phyloP scores from a whole-genome alignment of 2,888 invertebrate genomes.

The Crossocerus cetratus region DNA sequence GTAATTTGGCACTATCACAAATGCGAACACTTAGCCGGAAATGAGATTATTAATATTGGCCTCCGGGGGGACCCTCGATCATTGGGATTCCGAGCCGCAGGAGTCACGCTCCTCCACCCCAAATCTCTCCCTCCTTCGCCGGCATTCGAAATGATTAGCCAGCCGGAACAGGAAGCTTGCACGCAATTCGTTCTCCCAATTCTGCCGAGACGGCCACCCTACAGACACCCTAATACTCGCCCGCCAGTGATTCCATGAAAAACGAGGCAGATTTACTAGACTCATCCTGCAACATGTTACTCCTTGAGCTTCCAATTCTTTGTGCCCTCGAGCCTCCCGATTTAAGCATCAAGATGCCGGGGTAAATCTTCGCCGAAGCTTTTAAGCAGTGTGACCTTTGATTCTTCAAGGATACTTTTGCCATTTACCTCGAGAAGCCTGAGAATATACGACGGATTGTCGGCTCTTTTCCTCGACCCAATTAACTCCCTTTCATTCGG shows the following conservation, averaged over 20 bases:
- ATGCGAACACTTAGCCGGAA: no score
- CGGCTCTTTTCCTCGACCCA: background rate
- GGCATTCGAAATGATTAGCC: conserved; percentile 14
- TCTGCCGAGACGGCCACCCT: conserved; percentile 10
- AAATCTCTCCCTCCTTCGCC: background rate
- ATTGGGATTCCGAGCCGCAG: background rate
- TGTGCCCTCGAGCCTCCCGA: conserved; percentile 9
- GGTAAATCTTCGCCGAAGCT: conserved; percentile 12
- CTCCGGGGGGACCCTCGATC: background rate
- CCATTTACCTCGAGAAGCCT: background rate
- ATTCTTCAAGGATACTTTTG: background rate
- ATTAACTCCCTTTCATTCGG: background rate
- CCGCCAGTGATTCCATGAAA: conserved; percentile 27
- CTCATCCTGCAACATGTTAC: conserved; percentile 21
- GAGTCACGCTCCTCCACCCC: background rate
- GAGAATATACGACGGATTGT: background rate
- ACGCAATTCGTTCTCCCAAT: conserved; percentile 25
- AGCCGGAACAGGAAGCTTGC: conserved; percentile 16
- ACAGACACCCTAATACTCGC: conserved; percentile 13
- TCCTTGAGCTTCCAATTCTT: conserved; percentile 29
- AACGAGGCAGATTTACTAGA: conserved; percentile 20
- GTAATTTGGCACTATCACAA: no score
- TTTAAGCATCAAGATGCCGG: background rate
- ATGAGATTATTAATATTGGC: no score
- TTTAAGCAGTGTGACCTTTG: conserved; percentile 12